Conservation (phyloP, 23 tunicate species). For the Trididemnum clinides region DNA sequence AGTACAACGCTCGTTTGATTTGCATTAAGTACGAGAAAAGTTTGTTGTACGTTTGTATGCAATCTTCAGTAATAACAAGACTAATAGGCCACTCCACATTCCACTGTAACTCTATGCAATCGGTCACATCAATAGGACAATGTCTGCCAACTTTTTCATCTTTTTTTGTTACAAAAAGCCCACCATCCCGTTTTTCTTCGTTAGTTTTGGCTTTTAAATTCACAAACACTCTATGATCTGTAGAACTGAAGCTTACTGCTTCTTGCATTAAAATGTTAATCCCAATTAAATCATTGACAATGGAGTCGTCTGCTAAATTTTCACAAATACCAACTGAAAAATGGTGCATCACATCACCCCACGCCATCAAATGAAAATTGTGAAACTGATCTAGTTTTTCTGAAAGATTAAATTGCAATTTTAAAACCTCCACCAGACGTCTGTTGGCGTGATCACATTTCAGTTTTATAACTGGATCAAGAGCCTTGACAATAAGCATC, state of each 20-base stretch:
- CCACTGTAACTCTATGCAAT: slow-evolving; percentile 46
- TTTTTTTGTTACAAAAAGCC: background rate
- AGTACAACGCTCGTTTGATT: slow-evolving; percentile 61
- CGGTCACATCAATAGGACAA: slow-evolving; percentile 32
- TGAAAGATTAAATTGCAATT: slow-evolving; percentile 4
- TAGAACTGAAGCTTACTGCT: slow-evolving; percentile 19
- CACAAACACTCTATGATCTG: slow-evolving; percentile 37
- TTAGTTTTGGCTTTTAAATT: background rate
- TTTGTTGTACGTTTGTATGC: slow-evolving; percentile 33
- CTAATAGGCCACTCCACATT: slow-evolving; percentile 67
- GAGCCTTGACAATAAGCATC: background rate
- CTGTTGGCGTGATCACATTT: slow-evolving; percentile 10
- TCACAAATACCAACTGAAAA: slow-evolving; percentile 38
- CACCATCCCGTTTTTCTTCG: background rate
- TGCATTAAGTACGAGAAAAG: slow-evolving; percentile 63
- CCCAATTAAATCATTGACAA: slow-evolving; percentile 48
- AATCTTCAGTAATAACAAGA: slow-evolving; percentile 36
- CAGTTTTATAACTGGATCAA: slow-evolving; percentile 1
- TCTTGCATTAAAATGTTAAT: slow-evolving; percentile 66
- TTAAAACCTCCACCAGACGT: slow-evolving; percentile 7
- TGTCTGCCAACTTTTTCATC: background rate
- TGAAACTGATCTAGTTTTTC: slow-evolving; percentile 50
- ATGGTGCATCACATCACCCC: slow-evolving; percentile 83
- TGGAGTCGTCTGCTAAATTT: background rate
- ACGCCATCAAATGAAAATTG: slow-evolving; percentile 81